A percentile compares a stretch with the other conserved stretches of the same genome.
phyloP scores from a whole-genome alignment of 2,797 vertebrate genomes.

The Euthynnus affinis region DNA sequence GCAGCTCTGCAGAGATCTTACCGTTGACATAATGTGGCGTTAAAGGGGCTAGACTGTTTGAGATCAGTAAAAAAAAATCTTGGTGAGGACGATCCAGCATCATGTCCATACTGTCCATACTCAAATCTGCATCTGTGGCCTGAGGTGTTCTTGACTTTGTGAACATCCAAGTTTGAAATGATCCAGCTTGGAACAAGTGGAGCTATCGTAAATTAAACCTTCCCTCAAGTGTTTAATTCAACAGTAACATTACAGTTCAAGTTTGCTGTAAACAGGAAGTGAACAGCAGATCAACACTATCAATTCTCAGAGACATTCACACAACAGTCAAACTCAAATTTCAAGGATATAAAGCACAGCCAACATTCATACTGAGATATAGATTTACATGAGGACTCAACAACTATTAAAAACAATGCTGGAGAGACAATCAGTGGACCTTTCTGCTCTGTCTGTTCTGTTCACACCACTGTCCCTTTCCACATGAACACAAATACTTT shows the following conservation, averaged over 20 bases:
- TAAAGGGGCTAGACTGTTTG: too few species aligned
- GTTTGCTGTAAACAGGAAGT: slow-evolving; percentile 32
- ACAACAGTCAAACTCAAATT: slow-evolving; percentile 42
- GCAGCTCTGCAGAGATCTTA: too few species aligned
- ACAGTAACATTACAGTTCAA: slow-evolving; percentile 29
- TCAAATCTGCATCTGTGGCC: not conserved
- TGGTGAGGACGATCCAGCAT: too few species aligned
- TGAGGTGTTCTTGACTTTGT: slow-evolving; percentile 13
- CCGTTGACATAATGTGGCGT: too few species aligned
- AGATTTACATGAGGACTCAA: not conserved
- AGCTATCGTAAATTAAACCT: not conserved
- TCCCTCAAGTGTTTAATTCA: slow-evolving; percentile 14
- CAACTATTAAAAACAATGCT: not conserved
- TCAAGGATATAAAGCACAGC: slow-evolving; percentile 8
- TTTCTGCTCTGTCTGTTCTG: too few species aligned
- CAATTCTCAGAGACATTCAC: slow-evolving; percentile 62
- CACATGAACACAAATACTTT: not conserved
- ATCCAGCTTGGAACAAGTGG: not conserved
- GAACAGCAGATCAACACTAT: slow-evolving; percentile 36
- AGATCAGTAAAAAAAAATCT: too few species aligned
- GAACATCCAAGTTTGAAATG: not conserved
- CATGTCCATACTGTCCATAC: too few species aligned
- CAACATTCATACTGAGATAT: not conserved
- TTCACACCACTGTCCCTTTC: not conserved
- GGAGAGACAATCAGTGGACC: not conserved